These are phyloP conservation scores for Meles meles DNA, from an alignment of 2,113 vertebrate species.

Conservation along the genomic window DNA sequence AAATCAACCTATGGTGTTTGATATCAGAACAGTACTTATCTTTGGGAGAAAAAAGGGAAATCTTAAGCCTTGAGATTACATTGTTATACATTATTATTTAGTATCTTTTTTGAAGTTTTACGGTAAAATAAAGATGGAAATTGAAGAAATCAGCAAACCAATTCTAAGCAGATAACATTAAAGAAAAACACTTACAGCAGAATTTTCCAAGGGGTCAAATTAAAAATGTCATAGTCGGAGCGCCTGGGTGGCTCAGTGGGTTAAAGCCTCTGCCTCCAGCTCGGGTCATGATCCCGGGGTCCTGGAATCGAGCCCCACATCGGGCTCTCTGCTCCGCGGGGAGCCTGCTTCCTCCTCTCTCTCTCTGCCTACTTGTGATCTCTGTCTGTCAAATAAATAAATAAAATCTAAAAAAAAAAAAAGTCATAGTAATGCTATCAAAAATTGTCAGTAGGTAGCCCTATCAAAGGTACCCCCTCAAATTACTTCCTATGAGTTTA, in stretches of 20 bases:
- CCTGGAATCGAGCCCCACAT: too few species aligned
- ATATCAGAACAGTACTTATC: not conserved
- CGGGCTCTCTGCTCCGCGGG: too few species aligned
- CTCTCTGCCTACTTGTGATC: too few species aligned
- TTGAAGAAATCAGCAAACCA: not conserved
- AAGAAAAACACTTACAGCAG: not conserved
- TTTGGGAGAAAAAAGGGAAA: not conserved
- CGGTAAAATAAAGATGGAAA: not conserved
- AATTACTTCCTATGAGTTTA: not conserved
- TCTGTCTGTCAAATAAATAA: too few species aligned
- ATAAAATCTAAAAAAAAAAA: too few species aligned
- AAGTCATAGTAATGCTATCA: not conserved
- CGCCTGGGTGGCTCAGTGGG: too few species aligned
- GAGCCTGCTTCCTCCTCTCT: too few species aligned
- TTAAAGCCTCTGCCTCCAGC: too few species aligned
- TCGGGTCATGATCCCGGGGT: too few species aligned
- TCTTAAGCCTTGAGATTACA: not conserved
- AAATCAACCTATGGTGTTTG: not conserved
- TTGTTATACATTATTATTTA: not conserved
- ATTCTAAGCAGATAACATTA: not conserved
- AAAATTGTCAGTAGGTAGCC: not conserved
- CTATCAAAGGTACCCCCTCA: not conserved
- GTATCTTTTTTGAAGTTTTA: not conserved
- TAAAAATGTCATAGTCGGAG: not conserved
- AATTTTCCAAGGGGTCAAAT: not conserved